A percentile compares a stretch with the other conserved stretches of the same genome.
Evolutionary conservation across 2,888 invertebrate species (phyloP).

Genomic region (Yponomeuta cagnagella): DNA sequence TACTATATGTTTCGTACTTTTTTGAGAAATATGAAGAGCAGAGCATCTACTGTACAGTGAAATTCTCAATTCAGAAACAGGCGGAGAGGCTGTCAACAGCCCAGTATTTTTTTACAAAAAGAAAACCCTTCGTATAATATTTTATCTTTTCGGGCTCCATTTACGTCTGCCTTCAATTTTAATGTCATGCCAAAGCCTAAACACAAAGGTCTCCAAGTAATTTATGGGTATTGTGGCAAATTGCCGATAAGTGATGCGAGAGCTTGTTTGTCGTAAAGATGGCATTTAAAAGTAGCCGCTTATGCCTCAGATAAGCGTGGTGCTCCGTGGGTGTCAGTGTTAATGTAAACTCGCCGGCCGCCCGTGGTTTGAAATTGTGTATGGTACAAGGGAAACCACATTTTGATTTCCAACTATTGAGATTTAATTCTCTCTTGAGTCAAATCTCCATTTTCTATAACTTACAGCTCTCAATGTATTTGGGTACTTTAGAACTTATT

Average conservation of each 20-base stretch:
- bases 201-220: background rate
- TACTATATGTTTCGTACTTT: too few relatives aligned
- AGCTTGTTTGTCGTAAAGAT: conserved; percentile 14
- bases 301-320: conserved; percentile 38
- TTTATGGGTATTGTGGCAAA: conserved; percentile 8
- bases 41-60: too few relatives aligned
- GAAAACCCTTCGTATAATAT: background rate
- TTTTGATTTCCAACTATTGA: background rate
- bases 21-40: too few relatives aligned
- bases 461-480: too few relatives aligned
- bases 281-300: conserved; percentile 29
- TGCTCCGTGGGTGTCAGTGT: conserved; percentile 42
- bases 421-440: too few relatives aligned
- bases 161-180: background rate
- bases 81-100: too few relatives aligned
- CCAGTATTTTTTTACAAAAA: background rate
- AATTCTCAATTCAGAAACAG: too few relatives aligned
- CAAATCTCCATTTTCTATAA: too few relatives aligned
- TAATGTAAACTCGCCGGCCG: conserved; percentile 37
- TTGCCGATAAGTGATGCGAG: conserved; percentile 14
- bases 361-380: conserved; percentile 18
- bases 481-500: too few relatives aligned
- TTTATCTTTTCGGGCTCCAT: background rate
- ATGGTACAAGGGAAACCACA: background rate
- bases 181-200: conserved; percentile 1